A percentile compares a stretch with the other conserved stretches of the same genome.
Evolutionary conservation across 2,888 invertebrate species (phyloP).

Genomic region (Cryptocephalus primarius): DNA sequence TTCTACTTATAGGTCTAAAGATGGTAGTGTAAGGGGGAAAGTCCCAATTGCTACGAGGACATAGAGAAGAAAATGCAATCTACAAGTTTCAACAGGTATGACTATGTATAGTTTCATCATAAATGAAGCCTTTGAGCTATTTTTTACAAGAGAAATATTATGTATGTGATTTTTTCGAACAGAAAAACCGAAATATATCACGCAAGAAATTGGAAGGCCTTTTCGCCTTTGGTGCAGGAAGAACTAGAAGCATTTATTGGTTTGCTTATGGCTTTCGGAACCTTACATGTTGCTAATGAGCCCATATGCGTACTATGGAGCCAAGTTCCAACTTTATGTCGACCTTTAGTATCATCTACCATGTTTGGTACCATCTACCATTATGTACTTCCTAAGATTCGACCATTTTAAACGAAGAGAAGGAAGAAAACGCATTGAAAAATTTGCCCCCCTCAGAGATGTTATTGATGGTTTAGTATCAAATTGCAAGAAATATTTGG

Average conservation of each 20-base stretch:
- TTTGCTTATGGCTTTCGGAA: constrained; percentile 10
- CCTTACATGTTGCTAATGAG: not conserved
- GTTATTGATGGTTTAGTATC: constrained; percentile 1
- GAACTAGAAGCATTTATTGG: constrained; percentile 6
- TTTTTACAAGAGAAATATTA: too few species aligned
- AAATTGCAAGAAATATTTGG: constrained; percentile 7
- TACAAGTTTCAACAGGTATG: too few species aligned
- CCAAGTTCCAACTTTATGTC: constrained; percentile 8
- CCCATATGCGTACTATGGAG: constrained; percentile 3
- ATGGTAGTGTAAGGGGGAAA: too few species aligned
- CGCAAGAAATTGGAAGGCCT: not conserved
- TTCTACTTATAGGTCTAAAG: too few species aligned
- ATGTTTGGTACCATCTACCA: constrained; percentile 6
- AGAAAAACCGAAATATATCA: not conserved
- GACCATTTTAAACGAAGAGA: not conserved
- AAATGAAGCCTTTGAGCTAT: too few species aligned
- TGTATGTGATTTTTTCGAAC: too few species aligned
- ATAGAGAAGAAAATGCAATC: too few species aligned
- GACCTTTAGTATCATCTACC: constrained; percentile 8
- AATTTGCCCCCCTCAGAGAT: constrained; percentile 2
- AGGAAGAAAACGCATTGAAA: constrained; percentile 1
- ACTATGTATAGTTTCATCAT: too few species aligned
- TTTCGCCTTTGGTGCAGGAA: constrained; percentile 2
- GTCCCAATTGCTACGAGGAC: too few species aligned
- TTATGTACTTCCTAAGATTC: not conserved